Base-by-base conservation (phyloP, 2,113 vertebrate species). In the Cheirogaleus medius region DNA sequence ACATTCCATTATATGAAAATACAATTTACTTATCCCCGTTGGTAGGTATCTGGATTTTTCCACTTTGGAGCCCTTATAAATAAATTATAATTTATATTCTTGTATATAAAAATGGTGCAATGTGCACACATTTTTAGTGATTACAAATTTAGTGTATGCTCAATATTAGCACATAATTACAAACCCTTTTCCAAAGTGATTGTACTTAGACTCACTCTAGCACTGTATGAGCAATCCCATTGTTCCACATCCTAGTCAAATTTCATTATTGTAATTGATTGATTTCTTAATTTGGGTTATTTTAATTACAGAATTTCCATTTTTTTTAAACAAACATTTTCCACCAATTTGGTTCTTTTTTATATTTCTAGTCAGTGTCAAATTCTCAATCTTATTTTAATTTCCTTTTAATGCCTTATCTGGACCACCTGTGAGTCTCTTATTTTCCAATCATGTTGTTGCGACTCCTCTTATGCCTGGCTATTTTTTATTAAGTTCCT, bases 321-420 rank as follows among this genome's bases (percentile, higher is more conserved):
- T 73, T 73, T 74, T 68, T 54, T n/a, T 58, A 84, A 84, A 66
- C 18, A 77, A 84, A 42, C 18, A 56, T 95, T 87, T 93, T 54
- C 52, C 25, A 78, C 9, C 32, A 85, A 60, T 78, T 77, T 87
- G n/a, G 44, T 77, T 78, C 63, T n/a, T 68, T 77, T 60, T 88
- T 42, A 29, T n/a, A 69, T 84, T 89, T 88, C 42, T 69, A 69
- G 58, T 81, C 60, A 63, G 17, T 84, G 78, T 23, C 52, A 87
- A 84, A 69, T 71, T 78, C n/a, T 93, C 52, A 63, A 25, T 74
- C 71, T 85, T 69, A 69, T 92, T 95, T 74, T 63, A 66, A 64
- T 82, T 66, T 95, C 20, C 58, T 11, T 76, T n/a, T n/a, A n/a
- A n/a, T n/a, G n/a, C n/a, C n/a, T 76, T n/a, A 42, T 56, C n/a